Base-by-base conservation (phyloP, 2,113 vertebrate species). In the Bos indicus region DNA sequence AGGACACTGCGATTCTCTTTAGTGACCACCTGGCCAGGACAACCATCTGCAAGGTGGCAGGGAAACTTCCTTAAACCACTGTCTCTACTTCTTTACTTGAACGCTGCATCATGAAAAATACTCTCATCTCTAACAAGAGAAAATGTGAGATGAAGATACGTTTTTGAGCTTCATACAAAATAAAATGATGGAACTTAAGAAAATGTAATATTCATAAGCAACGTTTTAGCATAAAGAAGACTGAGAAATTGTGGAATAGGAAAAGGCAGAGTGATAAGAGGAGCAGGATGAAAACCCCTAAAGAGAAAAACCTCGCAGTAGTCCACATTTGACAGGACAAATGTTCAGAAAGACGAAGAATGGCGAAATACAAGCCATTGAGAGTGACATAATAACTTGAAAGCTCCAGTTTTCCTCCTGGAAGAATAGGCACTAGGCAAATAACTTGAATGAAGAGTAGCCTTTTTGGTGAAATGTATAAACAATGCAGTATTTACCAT, bases 11-110 rank as follows among this genome's bases (percentile, higher is more conserved):
- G 88, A 95, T 91, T 91, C 51, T 56, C 57, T 77, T 77, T 77
- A 62, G 36, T 74, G 64, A 91, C 25, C 52, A 81, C 16, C 60
- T 81, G 60, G 52, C 36, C 83, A 91, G 36, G 26, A 88, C 48
- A 84, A 85, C 17, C 77, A 94, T n/a, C n/a, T 82, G 54, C 26
- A 97, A 97, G 89, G 4, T 56, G n/a, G 52, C 81, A 83, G n/a
- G 52, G 40, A 52, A 56, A 83, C 4, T 25, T 52, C 48, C 43
- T 96, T 80, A 93, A 5, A 88, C 8, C 43, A 84, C 57, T 80
- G 26, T 64, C 36, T 81, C 51, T 21, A 33, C 43, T 89, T 94
- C 25, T 56, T 5, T 25, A 84, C 26, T 62, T 91, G 83, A 90
- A 84, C 25, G 8, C 30, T 54, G 16, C 1, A 43, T 78, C 62